Conservation (phyloP, 1,140 invertebrate genomes). For the Liolophura sinensis region DNA sequence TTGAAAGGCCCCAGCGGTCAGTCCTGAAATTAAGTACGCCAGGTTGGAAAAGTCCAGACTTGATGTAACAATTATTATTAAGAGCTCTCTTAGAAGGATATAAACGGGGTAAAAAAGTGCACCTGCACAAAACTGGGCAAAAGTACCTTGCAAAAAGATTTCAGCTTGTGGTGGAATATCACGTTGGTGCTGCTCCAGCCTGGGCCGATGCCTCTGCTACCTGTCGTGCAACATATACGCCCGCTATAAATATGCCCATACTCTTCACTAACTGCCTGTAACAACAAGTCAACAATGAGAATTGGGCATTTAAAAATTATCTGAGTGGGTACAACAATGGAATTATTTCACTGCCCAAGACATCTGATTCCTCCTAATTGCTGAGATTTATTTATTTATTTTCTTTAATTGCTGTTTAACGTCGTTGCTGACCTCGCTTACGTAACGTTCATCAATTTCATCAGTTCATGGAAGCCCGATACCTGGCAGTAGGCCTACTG, state of each 20-base stretch:
- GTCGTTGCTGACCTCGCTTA: background rate
- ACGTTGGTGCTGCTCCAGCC: constrained; percentile 11
- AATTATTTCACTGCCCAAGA: background rate
- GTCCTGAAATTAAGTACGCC: too few species aligned
- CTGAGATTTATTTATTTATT: background rate
- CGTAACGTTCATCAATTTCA: too few species aligned
- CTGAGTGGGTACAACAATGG: background rate
- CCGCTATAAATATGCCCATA: constrained; percentile 24
- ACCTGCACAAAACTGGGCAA: background rate
- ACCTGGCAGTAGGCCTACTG: too few species aligned
- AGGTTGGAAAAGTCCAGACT: background rate
- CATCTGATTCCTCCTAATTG: too few species aligned
- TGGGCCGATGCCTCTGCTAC: constrained; percentile 24
- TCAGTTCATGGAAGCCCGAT: too few species aligned
- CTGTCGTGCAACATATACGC: constrained; percentile 23
- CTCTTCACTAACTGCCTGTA: constrained; percentile 31
- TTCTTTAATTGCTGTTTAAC: background rate
- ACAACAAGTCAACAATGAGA: background rate
- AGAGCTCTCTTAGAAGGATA: background rate
- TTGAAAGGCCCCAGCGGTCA: too few species aligned
- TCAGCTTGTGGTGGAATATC: constrained; percentile 3
- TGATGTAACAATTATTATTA: background rate
- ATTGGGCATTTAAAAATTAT: background rate
- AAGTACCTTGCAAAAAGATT: too few species aligned
- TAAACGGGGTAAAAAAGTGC: background rate